Conservation (phyloP, 2,113 vertebrate species). For the Gnathonemus longibarbis region DNA sequence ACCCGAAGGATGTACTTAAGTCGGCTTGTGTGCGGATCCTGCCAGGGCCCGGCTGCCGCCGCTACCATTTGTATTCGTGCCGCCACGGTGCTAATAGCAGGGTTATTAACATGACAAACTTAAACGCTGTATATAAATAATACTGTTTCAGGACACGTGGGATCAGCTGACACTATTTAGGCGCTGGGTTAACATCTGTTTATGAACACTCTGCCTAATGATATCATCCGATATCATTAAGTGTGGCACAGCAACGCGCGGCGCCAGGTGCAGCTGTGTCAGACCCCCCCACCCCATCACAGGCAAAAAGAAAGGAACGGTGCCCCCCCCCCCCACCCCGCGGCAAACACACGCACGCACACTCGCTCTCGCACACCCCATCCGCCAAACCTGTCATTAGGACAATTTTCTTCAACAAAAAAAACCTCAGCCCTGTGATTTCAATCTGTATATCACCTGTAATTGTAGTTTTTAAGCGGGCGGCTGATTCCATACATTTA, state of each 20-base stretch:
- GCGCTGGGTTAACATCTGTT: conserved; percentile 99
- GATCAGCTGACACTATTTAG: conserved; percentile 98
- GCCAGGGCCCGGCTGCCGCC: conserved; percentile 65
- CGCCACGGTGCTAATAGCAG: conserved; percentile 94
- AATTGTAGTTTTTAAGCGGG: conserved; percentile 99
- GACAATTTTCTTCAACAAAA: conserved; percentile 98
- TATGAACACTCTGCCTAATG: conserved; percentile 99
- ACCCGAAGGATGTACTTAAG: conserved; percentile 82
- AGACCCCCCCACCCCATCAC: conserved; percentile 62
- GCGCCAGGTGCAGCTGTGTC: conserved; percentile 99
- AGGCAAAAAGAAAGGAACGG: background rate
- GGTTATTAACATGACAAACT: conserved; percentile 99
- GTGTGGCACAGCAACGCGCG: conserved; percentile 88
- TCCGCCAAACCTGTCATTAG: conserved; percentile 95
- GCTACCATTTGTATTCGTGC: conserved; percentile 89
- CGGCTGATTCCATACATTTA: conserved; percentile 99
- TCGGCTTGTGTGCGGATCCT: conserved; percentile 72
- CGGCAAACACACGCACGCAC: conserved; percentile 34
- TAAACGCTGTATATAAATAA: conserved; percentile 99
- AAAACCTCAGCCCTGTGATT: conserved; percentile 92
- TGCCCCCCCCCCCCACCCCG: conserved; percentile 63
- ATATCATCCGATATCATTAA: conserved; percentile 99
- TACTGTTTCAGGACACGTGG: conserved; percentile 90
- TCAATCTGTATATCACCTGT: conserved; percentile 99
- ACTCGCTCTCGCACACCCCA: conserved; percentile 32